Base-by-base conservation (phyloP, 2,113 vertebrate genomes). In the Cinclus mexicanus region DNA sequence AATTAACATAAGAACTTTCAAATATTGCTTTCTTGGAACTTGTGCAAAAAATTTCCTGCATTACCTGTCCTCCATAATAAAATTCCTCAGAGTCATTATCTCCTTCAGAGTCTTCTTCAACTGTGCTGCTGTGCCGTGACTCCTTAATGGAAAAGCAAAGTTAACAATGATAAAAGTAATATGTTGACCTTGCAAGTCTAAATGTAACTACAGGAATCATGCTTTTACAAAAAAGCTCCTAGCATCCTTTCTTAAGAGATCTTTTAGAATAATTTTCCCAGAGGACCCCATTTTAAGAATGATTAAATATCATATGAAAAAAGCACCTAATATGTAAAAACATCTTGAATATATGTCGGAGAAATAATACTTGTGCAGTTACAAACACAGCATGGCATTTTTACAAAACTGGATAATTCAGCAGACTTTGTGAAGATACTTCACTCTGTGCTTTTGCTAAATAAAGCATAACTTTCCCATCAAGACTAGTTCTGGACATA, bases 81-180 rank as follows among this genome's bases (percentile, higher is more conserved):
- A 99, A 99, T 84, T 99, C 99, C 90, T 99, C 99, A 18, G 98
- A 99, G 92, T 99, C 98, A 94, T 99, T 99, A 93, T 99, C 99
- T 18, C 98, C 99, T 98, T 99, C 99, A 49, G 99, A 99, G 95
- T 99, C 98, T 87, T 99, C 99, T 93, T 99, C 99, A 97, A 99
- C 97, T 53, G 98, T 96, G 95, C 98, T 99, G 85, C 97, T 98
- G 47, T 98, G 98, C 52, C 96, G 70, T 39, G 98, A 98, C 25
- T 98, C 99, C 99, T 98, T 95, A 86, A 89, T 10, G 70, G 76
- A 93, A 68, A 92, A 83, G 26, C 26, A 67, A 78, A 59, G 22
- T 93, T 93, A 93, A 77, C 41, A 90, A 19, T 46, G 18, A 75
- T 24, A 64, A 18, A 83, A 84, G 15, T 2, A 1, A 11, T 24